A percentile compares a stretch with the other conserved stretches of the same genome.
phyloP scores from a whole-genome alignment of 2,113 vertebrate species.

The Saimiri boliviensis region DNA sequence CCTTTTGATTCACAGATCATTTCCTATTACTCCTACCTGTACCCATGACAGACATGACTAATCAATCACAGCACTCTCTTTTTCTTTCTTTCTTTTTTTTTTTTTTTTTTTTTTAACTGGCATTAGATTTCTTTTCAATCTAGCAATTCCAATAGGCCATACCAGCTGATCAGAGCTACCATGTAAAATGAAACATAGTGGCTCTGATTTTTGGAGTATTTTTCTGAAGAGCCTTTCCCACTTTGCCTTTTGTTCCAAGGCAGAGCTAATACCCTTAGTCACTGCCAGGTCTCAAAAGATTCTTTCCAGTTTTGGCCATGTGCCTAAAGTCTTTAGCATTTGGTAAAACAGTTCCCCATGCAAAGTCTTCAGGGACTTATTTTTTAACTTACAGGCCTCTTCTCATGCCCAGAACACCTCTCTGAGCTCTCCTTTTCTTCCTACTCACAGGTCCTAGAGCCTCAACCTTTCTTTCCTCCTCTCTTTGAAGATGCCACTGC shows the following conservation, averaged over 20 bases:
- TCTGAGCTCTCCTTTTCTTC: neutral
- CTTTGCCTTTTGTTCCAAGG: neutral
- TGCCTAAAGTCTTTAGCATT: neutral
- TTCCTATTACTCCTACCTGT: neutral
- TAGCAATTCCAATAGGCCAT: neutral
- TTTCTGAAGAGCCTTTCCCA: neutral
- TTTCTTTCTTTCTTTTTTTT: neutral
- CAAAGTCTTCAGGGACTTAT: neutral
- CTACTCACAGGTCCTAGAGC: neutral
- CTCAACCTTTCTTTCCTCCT: neutral
- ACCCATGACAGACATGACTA: neutral
- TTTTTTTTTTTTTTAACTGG: too few relatives aligned
- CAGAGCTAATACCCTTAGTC: neutral
- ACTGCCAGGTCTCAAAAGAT: constrained; percentile 14
- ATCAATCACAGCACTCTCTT: neutral
- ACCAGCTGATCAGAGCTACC: neutral
- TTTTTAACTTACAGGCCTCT: neutral
- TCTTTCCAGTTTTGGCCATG: neutral
- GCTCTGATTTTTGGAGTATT: neutral
- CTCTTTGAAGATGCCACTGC: neutral
- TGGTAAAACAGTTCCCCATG: neutral
- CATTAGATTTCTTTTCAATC: neutral
- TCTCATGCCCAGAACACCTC: neutral
- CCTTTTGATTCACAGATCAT: neutral
- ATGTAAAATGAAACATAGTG: neutral